phyloP scores from a whole-genome alignment of 1,140 invertebrate genomes.

The Drosophila bocki region DNA sequence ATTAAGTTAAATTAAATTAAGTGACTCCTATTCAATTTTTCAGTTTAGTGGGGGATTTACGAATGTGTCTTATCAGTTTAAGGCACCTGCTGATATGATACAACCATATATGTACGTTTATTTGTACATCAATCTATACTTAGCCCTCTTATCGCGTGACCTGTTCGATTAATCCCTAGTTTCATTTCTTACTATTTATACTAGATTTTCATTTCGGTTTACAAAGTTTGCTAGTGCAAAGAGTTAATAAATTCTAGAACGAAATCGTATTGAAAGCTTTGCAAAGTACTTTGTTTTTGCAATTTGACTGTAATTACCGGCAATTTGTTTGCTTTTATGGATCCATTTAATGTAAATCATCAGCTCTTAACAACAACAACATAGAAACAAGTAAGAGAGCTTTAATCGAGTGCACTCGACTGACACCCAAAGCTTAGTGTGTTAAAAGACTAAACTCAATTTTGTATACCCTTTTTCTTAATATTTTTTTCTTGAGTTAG shows the following conservation, averaged over 20 bases:
- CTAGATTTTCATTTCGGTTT: neutral
- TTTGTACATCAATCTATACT: slow-evolving; percentile 10
- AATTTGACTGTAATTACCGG: slow-evolving; percentile 61
- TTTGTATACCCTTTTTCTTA: neutral
- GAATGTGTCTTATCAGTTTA: slow-evolving; percentile 13
- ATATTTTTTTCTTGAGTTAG: too few relatives aligned
- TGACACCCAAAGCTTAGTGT: neutral
- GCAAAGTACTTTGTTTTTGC: slow-evolving; percentile 48
- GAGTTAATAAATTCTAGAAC: slow-evolving; percentile 11
- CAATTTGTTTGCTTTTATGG: slow-evolving; percentile 64
- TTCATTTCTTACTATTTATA: neutral
- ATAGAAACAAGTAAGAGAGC: slow-evolving; percentile 4
- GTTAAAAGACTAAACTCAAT: neutral
- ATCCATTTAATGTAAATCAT: slow-evolving; percentile 61
- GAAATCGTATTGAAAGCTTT: slow-evolving; percentile 20
- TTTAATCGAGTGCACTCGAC: neutral
- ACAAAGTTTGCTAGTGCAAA: too few relatives aligned
- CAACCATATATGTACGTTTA: neutral
- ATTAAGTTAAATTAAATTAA: neutral
- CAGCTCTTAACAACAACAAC: slow-evolving; percentile 1
- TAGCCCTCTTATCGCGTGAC: slow-evolving; percentile 24
- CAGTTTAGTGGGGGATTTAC: neutral
- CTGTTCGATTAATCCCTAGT: slow-evolving; percentile 23
- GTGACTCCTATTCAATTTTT: neutral
- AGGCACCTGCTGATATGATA: slow-evolving; percentile 24